Evolutionary conservation across 2,113 vertebrate genomes (phyloP).

Genomic region (Ophiodon elongatus): DNA sequence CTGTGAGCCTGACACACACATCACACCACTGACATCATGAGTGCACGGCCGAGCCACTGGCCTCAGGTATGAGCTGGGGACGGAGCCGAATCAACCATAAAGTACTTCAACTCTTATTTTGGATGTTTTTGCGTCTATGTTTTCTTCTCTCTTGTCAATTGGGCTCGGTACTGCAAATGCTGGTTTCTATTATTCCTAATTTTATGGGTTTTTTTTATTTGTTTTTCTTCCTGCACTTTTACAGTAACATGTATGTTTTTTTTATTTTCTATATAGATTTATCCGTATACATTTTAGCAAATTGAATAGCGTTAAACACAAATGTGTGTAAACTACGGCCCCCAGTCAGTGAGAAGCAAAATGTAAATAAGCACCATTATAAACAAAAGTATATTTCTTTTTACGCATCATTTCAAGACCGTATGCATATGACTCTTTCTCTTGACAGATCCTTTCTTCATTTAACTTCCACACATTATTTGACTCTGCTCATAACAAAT

Average conservation of each 20-base stretch:
- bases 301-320: not conserved
- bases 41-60: not conserved
- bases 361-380: not conserved
- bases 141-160: not conserved
- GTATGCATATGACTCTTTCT: not conserved
- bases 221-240: too few species aligned
- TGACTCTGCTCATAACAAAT: not conserved
- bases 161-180: not conserved
- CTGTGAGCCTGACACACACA: conserved; percentile 57
- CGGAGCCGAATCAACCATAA: not conserved
- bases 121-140: not conserved
- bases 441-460: not conserved
- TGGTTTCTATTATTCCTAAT: not conserved
- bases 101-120: not conserved
- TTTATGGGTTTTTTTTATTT: not conserved
- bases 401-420: not conserved
- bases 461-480: not conserved
- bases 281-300: not conserved
- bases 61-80: conserved; percentile 1
- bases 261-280: not conserved
- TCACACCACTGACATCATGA: conserved; percentile 65
- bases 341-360: not conserved
- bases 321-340: not conserved
- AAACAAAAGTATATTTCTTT: too few species aligned
- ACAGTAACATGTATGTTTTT: not conserved